Evolutionary conservation across 1,140 invertebrate genomes (phyloP), one percentile per base, ranked within the genome.

Genomic region (Frieseomelitta varia): DNA sequence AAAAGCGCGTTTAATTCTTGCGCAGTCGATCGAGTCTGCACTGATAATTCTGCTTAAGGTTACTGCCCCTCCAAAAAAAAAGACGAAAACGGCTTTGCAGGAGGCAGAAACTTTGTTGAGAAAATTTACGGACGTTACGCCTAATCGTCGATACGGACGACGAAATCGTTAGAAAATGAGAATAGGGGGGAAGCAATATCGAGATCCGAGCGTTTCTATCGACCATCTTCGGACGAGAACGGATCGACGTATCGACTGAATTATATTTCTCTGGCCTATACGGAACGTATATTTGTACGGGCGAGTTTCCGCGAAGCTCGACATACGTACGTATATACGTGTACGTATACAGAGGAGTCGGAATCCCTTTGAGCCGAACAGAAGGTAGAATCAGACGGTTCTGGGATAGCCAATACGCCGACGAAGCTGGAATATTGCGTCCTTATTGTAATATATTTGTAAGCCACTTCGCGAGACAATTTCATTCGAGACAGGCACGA

Each of bases 371-470:
- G 88, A 79, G 87, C 58, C 63, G 67, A 81, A 73, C 76, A 47
- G 67, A 53, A 63, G 79, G 67, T 56, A 72, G 81, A 90, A 85
- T 81, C 87, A 82, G 85, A 79, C 78, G 81, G 78, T 85, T 85
- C 87, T 67, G 34, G 75, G 79, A 87, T 78, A 85, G 79, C 88
- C 88, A 85, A 90, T 90, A 85, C 80, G 61, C 27, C 58, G 15
- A 19, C 39, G 71, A 74, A 39, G 79, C 47, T 24, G 63, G 85
- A 90, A 90, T 90, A 90, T 90, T 89, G 86, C 87, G 81, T 85
- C 77, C 83, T 88, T 89, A 90, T 90, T 89, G 88, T 88, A 89
- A 90, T 90, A 91, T 90, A 89, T 90, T 91, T 91, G 90, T 90
- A 89, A 91, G 87, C 89, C 85, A 90, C 89, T 91, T 88, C 84